Evolutionary conservation across 1,140 invertebrate species (phyloP).

Genomic region (Drepana arcuata): DNA sequence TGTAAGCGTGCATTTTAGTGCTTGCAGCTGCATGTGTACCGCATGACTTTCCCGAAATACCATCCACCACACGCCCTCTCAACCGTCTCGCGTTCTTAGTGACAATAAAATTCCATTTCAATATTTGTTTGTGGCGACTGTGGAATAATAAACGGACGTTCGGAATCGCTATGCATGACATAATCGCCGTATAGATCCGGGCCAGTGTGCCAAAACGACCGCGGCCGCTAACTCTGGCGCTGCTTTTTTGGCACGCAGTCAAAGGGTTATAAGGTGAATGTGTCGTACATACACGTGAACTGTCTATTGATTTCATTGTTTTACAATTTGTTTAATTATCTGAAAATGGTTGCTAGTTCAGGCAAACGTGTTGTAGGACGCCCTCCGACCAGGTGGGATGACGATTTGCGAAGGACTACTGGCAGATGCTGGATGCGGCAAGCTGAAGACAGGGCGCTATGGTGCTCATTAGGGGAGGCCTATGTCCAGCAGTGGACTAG

Average conservation of each 20-base stretch:
- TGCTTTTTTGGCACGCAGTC: conserved; percentile 53
- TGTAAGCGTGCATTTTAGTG: neutral
- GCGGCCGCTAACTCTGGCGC: conserved; percentile 31
- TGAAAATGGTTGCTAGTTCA: no score
- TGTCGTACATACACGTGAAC: conserved; percentile 25
- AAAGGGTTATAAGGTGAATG: conserved; percentile 59
- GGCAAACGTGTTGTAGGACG: no score
- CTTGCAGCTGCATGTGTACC: no score
- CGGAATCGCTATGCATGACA: conserved; percentile 56
- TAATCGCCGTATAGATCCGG: conserved; percentile 62
- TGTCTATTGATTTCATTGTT: conserved; percentile 12
- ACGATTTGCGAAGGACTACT: no score
- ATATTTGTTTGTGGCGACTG: conserved; percentile 28
- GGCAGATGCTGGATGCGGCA: no score
- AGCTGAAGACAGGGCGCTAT: no score
- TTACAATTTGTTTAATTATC: conserved; percentile 1
- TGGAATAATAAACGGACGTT: conserved; percentile 37
- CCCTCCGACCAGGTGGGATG: no score
- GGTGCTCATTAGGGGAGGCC: no score
- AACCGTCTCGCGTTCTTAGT: conserved; percentile 16
- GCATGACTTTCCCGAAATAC: conserved; percentile 50
- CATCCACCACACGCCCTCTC: conserved; percentile 12
- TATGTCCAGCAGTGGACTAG: no score
- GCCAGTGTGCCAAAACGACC: conserved; percentile 50
- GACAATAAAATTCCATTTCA: conserved; percentile 32